Conservation (phyloP, 2,797 vertebrate genomes). For the Miopithecus talapoin region DNA sequence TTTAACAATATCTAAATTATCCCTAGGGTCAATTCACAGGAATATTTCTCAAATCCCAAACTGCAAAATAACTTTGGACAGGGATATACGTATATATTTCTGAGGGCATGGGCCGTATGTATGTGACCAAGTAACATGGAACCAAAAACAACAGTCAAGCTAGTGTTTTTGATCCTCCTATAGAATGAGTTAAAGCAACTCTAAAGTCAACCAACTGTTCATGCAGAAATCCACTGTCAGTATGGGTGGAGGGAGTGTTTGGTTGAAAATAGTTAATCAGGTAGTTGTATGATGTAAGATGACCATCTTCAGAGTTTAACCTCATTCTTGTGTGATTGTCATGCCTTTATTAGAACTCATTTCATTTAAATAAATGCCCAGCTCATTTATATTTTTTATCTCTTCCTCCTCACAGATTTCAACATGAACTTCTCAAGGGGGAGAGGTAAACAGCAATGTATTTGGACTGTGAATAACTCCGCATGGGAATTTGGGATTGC, state of each 20-base stretch:
- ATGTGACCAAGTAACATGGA: neutral
- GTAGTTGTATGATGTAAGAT: neutral
- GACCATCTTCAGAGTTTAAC: constrained; percentile 19
- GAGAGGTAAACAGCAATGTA: constrained; percentile 54
- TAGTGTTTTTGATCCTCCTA: neutral
- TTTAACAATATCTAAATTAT: neutral
- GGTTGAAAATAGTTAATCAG: neutral
- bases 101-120: neutral
- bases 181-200: constrained; percentile 22
- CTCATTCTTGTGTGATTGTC: neutral
- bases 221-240: neutral
- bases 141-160: neutral
- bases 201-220: neutral
- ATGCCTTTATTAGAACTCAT: constrained; percentile 3
- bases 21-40: neutral
- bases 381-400: constrained; percentile 58
- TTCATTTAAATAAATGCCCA: constrained; percentile 18
- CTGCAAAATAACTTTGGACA: neutral
- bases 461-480: constrained; percentile 6
- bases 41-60: neutral
- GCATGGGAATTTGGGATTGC: neutral
- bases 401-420: constrained; percentile 70
- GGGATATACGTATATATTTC: neutral
- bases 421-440: constrained; percentile 57
- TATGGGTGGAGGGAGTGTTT: neutral